phyloP scores from a whole-genome alignment of 1,140 invertebrate species.

The Bombus terrestris region DNA sequence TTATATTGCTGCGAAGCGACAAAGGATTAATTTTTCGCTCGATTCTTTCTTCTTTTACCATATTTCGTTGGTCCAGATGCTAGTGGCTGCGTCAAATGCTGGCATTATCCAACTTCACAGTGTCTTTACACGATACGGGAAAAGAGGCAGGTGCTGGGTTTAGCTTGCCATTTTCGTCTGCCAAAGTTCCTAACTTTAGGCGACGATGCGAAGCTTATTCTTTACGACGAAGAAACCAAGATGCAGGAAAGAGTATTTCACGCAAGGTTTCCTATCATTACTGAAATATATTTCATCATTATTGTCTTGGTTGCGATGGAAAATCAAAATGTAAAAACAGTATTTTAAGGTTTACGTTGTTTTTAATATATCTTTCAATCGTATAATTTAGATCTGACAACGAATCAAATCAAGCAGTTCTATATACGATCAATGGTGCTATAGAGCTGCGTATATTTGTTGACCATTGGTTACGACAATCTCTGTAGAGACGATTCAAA shows the following conservation, averaged over 20 bases:
- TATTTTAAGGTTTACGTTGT: too few relatives aligned
- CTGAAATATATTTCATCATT: not conserved
- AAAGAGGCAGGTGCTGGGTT: conserved; percentile 84
- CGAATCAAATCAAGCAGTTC: not conserved
- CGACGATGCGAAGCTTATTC: conserved; percentile 84
- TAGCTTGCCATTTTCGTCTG: conserved; percentile 84
- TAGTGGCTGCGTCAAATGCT: conserved; percentile 85
- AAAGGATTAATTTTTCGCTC: not conserved
- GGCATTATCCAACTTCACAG: conserved; percentile 85
- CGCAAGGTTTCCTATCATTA: conserved; percentile 79
- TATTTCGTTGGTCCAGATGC: conserved; percentile 80
- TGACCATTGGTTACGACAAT: not conserved
- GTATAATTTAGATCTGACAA: rapidly evolving
- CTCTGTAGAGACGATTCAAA: not conserved
- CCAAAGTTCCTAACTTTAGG: conserved; percentile 86
- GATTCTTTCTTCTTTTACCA: not conserved
- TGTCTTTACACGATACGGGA: conserved; percentile 86
- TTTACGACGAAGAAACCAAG: conserved; percentile 86
- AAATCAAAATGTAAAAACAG: not conserved
- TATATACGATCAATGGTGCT: rapidly evolving
- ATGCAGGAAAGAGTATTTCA: conserved; percentile 84
- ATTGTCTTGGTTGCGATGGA: not conserved
- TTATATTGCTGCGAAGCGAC: not conserved
- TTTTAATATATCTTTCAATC: not conserved
- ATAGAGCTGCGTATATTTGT: not conserved